Evolutionary conservation across 2,797 vertebrate genomes (phyloP), one percentile per base, ranked within the genome.

Genomic region (Leptoclinus maculatus): DNA sequence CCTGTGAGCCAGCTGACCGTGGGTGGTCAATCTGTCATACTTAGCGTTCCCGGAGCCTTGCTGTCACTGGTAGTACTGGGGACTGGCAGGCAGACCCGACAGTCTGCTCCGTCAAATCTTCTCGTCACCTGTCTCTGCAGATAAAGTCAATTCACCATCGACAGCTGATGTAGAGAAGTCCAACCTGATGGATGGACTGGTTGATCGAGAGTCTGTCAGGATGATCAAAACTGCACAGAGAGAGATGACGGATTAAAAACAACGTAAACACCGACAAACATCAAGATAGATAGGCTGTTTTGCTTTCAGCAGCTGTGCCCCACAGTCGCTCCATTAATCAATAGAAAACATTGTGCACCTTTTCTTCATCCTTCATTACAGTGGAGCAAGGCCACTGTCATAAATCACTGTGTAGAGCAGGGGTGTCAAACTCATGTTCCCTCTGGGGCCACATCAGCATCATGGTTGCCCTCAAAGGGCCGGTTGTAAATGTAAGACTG

Each of bases 11-110:
- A 84, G 78, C 66, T 70, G 80, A 83, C 70, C 43, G 78, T 84
- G 80, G 80, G 87, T 80, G 81, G 76, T 83, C 81, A 68, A 68
- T 87, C 88, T 91, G 87, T 91, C 80, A 84, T 77, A 80, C 70
- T 83, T 59, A 76, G 66, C 27, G 12, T 87, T 81, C 80, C 65
- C 53, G 59, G 76, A 77, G 60, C 5, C 27, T 66, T 39, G 66
- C 78, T 80, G 80, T 87, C 83, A 63, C 78, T 74, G 66, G 73
- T 83, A 32, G 57, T 36, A 43, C 39, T 66, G n/a, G 65, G 71
- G 77, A 83, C 67, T 74, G 83, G 70, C 82, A 90, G 71, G 49
- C 76, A 64, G 68, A 57, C 73, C 75, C 45, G 25, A 14, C 13
- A 14, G 71, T 5, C 13, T 29, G 54, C 63, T 70, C 51, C 16